Percentiles rank a stretch among this genome's conserved stretches.
Evolutionary conservation across 2,888 invertebrate genomes (phyloP).

Genomic region (Erpobdella octoculata): DNA sequence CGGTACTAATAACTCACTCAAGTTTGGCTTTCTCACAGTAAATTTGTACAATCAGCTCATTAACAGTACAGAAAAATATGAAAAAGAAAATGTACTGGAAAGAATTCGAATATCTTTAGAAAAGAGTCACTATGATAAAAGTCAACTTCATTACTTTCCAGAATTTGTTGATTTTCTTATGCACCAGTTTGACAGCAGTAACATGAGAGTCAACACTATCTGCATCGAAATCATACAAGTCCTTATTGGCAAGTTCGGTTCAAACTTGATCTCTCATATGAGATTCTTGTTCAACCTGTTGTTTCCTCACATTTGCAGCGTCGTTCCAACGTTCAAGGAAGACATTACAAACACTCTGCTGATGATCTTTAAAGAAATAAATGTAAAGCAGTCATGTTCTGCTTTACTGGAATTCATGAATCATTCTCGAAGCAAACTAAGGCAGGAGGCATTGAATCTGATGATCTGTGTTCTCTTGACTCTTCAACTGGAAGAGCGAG

Average conservation of each 20-base stretch:
- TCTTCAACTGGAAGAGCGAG: constrained; percentile 70
- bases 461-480: constrained; percentile 69
- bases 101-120: neutral
- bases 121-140: neutral
- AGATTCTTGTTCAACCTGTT: neutral
- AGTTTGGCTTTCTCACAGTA: constrained; percentile 14
- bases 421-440: neutral
- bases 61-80: neutral
- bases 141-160: neutral
- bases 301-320: constrained; percentile 8
- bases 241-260: neutral
- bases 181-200: constrained; percentile 1
- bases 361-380: neutral
- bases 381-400: neutral
- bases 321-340: constrained; percentile 8
- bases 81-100: neutral
- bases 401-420: neutral
- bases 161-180: constrained; percentile 21
- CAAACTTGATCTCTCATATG: neutral
- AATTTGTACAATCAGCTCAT: neutral
- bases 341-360: neutral
- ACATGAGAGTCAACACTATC: neutral
- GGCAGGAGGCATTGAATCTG: constrained; percentile 69
- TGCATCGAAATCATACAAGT: constrained; percentile 13
- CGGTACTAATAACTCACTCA: neutral